These are phyloP conservation scores for Rhodophaea formosa DNA, from an alignment of 2,888 invertebrate species.

Conservation along the genomic window DNA sequence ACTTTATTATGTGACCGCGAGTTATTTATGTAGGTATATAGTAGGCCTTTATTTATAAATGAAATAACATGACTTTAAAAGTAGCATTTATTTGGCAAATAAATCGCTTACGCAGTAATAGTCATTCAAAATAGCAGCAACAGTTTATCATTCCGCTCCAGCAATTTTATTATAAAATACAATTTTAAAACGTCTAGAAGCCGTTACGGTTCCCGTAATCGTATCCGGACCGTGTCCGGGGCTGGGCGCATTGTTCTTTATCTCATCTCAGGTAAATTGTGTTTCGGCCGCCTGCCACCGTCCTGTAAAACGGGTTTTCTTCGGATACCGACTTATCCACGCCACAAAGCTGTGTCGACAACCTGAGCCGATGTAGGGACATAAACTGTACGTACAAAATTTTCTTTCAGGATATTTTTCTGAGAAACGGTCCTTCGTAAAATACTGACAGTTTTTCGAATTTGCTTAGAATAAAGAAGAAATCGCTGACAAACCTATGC, in stretches of 20 bases:
- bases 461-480: too few species aligned
- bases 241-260: slow-evolving; percentile 3
- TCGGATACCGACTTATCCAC: background rate
- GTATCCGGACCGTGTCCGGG: slow-evolving; percentile 1
- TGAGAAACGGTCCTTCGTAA: too few species aligned
- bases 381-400: too few species aligned
- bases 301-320: background rate
- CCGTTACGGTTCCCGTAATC: slow-evolving; percentile 2
- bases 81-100: background rate
- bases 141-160: background rate
- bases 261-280: slow-evolving; percentile 15
- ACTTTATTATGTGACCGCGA: too few species aligned
- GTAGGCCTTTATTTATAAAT: background rate
- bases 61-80: background rate
- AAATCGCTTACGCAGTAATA: background rate
- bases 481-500: too few species aligned
- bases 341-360: background rate
- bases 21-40: background rate
- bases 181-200: background rate
- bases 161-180: background rate
- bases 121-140: background rate
- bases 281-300: background rate
- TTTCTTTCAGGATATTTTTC: too few species aligned
- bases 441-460: too few species aligned
- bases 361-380: too few species aligned